These are phyloP conservation scores for Melanotaenia pygmaea DNA, from an alignment of 2,797 vertebrate species.

Conservation along the genomic window DNA sequence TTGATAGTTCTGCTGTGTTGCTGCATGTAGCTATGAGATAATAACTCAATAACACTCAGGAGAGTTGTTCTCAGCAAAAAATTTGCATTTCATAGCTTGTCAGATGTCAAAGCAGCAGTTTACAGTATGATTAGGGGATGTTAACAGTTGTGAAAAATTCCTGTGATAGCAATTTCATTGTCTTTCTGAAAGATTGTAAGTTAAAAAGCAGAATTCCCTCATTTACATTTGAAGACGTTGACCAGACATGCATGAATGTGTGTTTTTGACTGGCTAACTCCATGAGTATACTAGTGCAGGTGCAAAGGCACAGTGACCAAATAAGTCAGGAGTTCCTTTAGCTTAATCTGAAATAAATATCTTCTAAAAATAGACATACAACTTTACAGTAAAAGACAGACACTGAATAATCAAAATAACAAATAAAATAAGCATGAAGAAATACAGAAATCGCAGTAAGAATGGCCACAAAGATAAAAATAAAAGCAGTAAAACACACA, in stretches of 20 bases:
- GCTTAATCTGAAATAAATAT: neutral
- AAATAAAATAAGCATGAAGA: neutral
- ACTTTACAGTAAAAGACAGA: no score
- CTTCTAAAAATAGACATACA: neutral
- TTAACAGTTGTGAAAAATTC: neutral
- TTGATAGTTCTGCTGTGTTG: neutral
- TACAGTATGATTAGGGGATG: neutral
- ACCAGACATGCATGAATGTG: neutral
- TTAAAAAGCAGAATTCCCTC: constrained; percentile 1
- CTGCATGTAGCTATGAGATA: neutral
- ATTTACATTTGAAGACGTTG: neutral
- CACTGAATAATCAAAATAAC: no score
- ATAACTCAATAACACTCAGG: neutral
- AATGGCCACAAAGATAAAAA: neutral
- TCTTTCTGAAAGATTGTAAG: neutral
- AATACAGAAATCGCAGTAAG: no score
- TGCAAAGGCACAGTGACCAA: neutral
- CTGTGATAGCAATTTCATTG: constrained; percentile 5
- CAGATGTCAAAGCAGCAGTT: neutral
- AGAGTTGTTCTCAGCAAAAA: neutral
- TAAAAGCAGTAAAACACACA: neutral
- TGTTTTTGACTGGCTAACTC: neutral
- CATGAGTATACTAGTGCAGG: neutral
- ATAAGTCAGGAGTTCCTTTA: neutral
- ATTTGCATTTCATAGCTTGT: constrained; percentile 13